Base-by-base conservation (phyloP, 2,888 invertebrate genomes). In the Aphodius granarius region DNA sequence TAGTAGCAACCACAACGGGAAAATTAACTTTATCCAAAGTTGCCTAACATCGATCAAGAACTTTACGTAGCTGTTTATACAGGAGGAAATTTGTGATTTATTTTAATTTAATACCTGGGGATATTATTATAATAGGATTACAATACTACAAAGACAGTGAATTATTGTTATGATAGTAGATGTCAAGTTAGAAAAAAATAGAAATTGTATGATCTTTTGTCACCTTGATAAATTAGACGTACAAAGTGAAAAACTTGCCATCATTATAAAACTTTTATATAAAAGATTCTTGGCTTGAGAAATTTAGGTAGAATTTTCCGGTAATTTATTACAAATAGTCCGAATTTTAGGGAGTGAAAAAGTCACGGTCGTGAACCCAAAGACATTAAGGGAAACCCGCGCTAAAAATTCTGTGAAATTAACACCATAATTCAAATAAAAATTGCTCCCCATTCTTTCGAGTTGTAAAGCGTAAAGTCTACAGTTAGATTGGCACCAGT, bases 381-480 rank as follows among this genome's bases (percentile, higher is more conserved):
- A 13, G 9, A 43, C 43, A 43, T 43, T 43, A 43, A 43, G 43
- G 43, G 43, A 43, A 43, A 43, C 43, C 43, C 2, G 43, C 6
- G 64, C 13, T 17, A 74, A n/a, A 74, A 74, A 65, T 74, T 74
- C 71, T 70, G 15, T 64, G 71, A 74, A 74, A 74, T 74, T 74
- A 74, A 71, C 63, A 65, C 74, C 20, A 74, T 74, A 74, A 74
- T 65, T 74, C 74, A 74, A 74, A 74, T 74, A 71, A 70, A 74
- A 74, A 74, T 74, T 63, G 71, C 65, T 72, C 68, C 72, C 75
- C 68, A 72, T 73, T 75, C 72, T 75, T 72, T 72, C 72, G 72
- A 73, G 63, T 75, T 72, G 72, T 66, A 63, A 75, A 75, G 75
- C 72, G 75, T 64, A 72, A 75, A 72, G 66, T 62, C 72, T 43